Evolutionary conservation across 2,113 vertebrate genomes (phyloP).

Genomic region (Gorsachius goisagi): DNA sequence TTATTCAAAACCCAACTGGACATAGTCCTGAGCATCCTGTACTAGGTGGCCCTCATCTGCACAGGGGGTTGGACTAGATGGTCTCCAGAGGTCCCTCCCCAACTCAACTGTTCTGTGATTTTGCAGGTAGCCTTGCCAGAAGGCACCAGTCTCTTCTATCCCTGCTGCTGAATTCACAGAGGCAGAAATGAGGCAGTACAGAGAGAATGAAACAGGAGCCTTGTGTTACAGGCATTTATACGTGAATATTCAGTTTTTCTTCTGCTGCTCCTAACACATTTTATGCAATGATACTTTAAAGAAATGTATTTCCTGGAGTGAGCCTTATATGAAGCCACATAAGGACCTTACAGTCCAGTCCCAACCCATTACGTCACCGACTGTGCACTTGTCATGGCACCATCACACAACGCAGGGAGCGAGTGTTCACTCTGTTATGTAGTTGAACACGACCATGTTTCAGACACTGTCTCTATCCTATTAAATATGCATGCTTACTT

Average conservation of each 20-base stretch:
- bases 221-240: neutral
- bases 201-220: neutral
- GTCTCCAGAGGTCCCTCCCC: neutral
- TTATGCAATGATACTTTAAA: neutral
- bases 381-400: neutral
- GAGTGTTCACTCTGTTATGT: neutral
- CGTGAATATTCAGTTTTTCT: neutral
- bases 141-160: neutral
- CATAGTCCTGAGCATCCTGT: neutral
- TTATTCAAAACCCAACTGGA: neutral
- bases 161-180: neutral
- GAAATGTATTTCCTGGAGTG: rapidly evolving
- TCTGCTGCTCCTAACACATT: neutral
- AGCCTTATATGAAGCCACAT: neutral
- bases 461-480: neutral
- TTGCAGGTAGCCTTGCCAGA: neutral
- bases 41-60: neutral
- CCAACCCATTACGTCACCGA: neutral
- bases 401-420: neutral
- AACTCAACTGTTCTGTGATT: neutral
- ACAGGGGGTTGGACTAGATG: neutral
- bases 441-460: neutral
- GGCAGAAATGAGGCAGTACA: neutral
- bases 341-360: neutral
- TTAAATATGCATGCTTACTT: neutral